phyloP scores from a whole-genome alignment of 2,797 vertebrate species.

The Myotis vivesi region DNA sequence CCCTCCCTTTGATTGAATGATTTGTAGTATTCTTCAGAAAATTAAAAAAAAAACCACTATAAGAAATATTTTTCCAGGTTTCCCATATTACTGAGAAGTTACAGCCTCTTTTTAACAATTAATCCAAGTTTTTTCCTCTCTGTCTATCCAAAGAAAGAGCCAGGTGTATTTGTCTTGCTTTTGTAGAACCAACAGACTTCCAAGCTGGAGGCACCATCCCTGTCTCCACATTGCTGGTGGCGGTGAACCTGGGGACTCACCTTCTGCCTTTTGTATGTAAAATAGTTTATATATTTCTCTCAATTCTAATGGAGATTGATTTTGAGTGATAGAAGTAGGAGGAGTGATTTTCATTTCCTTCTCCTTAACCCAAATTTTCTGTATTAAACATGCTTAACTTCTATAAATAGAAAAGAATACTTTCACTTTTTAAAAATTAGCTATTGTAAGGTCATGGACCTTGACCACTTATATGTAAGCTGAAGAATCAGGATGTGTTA shows the following conservation, averaged over 20 bases:
- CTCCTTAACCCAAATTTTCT: background rate
- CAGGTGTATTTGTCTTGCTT: background rate
- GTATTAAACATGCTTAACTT: background rate
- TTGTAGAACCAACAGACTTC: background rate
- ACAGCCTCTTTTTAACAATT: background rate
- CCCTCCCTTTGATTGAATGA: background rate
- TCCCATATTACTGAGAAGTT: background rate
- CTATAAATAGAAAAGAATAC: background rate
- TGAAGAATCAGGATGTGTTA: background rate
- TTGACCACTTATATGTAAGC: background rate
- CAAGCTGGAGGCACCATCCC: background rate
- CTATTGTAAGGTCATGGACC: background rate
- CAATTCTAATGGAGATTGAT: background rate
- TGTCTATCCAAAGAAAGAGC: background rate
- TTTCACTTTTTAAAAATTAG: background rate
- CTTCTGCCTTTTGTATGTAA: background rate
- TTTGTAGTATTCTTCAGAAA: background rate
- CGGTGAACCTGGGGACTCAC: no score
- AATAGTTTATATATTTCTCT: background rate
- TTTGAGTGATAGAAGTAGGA: background rate
- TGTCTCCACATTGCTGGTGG: fast-evolving
- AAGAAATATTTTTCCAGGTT: background rate
- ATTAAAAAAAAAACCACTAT: background rate
- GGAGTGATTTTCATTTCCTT: background rate
- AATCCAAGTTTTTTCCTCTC: background rate